Conservation (phyloP, 2,888 invertebrate species). For the Leptinotarsa tumamoca region DNA sequence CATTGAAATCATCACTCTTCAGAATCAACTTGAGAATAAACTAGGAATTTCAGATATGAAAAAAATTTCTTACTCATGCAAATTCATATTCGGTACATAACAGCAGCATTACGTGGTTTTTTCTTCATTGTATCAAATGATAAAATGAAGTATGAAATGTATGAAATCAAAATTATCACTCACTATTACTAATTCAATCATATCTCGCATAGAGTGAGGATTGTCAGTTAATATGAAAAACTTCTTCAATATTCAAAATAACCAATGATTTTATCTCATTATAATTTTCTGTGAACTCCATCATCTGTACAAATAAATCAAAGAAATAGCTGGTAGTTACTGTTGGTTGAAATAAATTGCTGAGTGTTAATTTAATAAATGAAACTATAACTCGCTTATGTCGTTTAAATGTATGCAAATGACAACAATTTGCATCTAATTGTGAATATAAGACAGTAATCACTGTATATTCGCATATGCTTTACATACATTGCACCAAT, state of each 20-base stretch:
- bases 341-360: conserved; percentile 43
- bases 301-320: conserved; percentile 2
- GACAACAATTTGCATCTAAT: conserved; percentile 47
- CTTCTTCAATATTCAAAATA: background rate
- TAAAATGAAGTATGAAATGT: too few relatives aligned
- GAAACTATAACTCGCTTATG: conserved; percentile 48
- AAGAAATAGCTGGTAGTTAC: conserved; percentile 27
- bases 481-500: conserved; percentile 45
- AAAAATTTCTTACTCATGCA: too few relatives aligned
- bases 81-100: too few relatives aligned
- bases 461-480: conserved; percentile 48
- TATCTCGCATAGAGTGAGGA: too few relatives aligned
- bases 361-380: conserved; percentile 51
- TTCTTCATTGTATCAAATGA: too few relatives aligned
- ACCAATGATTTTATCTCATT: background rate
- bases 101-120: too few relatives aligned
- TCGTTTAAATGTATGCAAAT: conserved; percentile 50
- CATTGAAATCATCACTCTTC: too few relatives aligned
- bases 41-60: too few relatives aligned
- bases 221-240: too few relatives aligned
- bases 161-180: too few relatives aligned
- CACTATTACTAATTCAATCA: too few relatives aligned
- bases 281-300: background rate
- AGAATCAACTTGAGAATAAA: too few relatives aligned
- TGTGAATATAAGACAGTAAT: conserved; percentile 42